A percentile compares a stretch with the other conserved stretches of the same genome.
Conservation (phyloP, 1,140 invertebrate species). For the Oncopodura yosiiana region DNA sequence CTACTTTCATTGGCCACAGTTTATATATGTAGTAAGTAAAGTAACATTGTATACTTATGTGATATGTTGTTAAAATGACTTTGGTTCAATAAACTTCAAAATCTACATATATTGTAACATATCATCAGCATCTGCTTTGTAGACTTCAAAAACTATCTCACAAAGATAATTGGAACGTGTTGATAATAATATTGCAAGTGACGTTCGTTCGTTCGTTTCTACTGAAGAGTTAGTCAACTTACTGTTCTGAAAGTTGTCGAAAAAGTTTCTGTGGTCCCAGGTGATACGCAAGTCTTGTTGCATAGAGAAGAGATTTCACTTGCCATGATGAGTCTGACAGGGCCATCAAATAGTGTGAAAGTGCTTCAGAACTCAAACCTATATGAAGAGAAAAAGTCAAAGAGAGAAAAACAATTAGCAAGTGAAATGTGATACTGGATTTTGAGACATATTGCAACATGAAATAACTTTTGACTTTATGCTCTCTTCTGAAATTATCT, state of each 20-base stretch:
- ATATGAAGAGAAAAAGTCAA: neutral
- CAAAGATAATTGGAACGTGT: too few species aligned
- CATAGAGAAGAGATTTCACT: constrained; percentile 13
- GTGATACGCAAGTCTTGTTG: constrained; percentile 16
- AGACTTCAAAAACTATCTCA: too few species aligned
- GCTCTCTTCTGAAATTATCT: neutral
- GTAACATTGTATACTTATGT: too few species aligned
- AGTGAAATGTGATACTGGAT: neutral
- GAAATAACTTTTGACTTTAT: neutral
- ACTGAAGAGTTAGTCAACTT: too few species aligned
- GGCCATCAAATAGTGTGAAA: constrained; percentile 26
- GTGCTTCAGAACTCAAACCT: constrained; percentile 14
- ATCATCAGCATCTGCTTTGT: too few species aligned
- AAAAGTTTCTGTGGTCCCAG: constrained; percentile 25
- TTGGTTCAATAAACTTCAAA: too few species aligned
- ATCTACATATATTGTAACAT: too few species aligned
- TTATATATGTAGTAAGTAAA: too few species aligned
- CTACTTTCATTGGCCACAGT: too few species aligned
- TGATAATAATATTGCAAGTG: too few species aligned
- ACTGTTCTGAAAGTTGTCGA: constrained; percentile 19
- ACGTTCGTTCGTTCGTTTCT: too few species aligned
- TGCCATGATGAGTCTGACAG: constrained; percentile 13
- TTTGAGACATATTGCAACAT: neutral
- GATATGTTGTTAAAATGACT: too few species aligned
- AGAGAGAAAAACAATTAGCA: neutral